Conservation (phyloP, 2,797 vertebrate species). For the Enteromius anoplus region DNA sequence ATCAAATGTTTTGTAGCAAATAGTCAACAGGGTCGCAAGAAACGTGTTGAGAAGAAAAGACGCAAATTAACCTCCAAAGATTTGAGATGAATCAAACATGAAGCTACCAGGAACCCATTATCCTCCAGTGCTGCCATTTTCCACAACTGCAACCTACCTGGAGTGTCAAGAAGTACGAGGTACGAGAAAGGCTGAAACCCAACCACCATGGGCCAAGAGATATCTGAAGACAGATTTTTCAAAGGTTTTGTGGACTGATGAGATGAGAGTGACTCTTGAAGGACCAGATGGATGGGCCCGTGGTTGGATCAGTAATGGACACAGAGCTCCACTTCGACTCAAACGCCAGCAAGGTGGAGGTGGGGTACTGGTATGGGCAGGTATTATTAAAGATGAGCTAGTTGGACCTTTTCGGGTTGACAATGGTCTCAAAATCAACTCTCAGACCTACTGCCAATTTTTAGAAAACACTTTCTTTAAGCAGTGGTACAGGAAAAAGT, state of each 20-base stretch:
- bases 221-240: background rate
- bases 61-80: background rate
- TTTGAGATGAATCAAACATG: background rate
- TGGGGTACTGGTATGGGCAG: background rate
- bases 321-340: background rate
- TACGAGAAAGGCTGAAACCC: too few relatives aligned
- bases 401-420: too few relatives aligned
- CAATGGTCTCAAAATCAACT: too few relatives aligned
- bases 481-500: too few relatives aligned
- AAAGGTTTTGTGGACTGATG: slow-evolving; percentile 2
- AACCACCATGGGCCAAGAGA: background rate
- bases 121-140: background rate
- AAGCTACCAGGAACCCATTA: background rate
- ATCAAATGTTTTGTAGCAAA: background rate
- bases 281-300: background rate
- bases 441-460: too few relatives aligned
- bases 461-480: too few relatives aligned
- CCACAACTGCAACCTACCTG: background rate
- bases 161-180: background rate
- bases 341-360: background rate
- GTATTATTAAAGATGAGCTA: background rate
- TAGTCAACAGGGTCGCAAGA: background rate
- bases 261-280: too few relatives aligned
- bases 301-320: background rate
- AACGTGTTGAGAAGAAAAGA: background rate